A percentile compares a stretch with the other conserved stretches of the same genome.
Conservation (phyloP, 2,113 vertebrate species). For the Myanophis thanlyinensis region DNA sequence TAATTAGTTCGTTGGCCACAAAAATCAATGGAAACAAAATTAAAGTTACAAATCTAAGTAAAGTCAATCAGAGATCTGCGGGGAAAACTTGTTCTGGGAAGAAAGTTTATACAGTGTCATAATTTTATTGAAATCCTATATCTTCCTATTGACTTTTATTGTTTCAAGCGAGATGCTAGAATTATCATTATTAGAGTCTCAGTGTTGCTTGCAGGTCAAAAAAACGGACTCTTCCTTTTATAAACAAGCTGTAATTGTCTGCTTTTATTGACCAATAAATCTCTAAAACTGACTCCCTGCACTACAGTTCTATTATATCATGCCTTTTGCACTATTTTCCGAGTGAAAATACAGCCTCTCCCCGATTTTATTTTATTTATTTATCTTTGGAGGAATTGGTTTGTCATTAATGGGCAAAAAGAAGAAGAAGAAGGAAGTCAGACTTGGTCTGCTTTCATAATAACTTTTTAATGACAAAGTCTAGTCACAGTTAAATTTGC, state of each 20-base stretch:
- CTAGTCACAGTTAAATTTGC: constrained; percentile 44
- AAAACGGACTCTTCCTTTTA: constrained; percentile 47
- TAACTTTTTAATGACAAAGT: constrained; percentile 63
- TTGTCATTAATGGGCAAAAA: constrained; percentile 59
- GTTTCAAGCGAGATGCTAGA: constrained; percentile 63
- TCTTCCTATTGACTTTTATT: constrained; percentile 79
- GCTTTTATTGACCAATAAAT: constrained; percentile 75
- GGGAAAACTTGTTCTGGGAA: constrained; percentile 72
- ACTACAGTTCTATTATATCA: constrained; percentile 8
- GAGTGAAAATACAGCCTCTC: constrained; percentile 26
- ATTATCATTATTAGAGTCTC: constrained; percentile 62
- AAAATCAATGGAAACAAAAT: constrained; percentile 76
- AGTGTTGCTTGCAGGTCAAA: constrained; percentile 47
- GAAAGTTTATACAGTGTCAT: constrained; percentile 77
- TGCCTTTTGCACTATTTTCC: constrained; percentile 32
- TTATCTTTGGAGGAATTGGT: constrained; percentile 49
- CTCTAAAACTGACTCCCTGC: constrained; percentile 59
- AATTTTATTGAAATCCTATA: constrained; percentile 82
- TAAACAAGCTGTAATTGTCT: constrained; percentile 71
- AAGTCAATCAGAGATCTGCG: constrained; percentile 63
- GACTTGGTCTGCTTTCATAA: constrained; percentile 34
- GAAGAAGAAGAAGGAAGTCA: constrained; percentile 44
- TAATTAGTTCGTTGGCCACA: constrained; percentile 65
- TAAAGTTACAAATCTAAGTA: constrained; percentile 79
- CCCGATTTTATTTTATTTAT: neutral